Conservation (phyloP, 1,140 invertebrate species). For the Scaptomyza graminum region DNA sequence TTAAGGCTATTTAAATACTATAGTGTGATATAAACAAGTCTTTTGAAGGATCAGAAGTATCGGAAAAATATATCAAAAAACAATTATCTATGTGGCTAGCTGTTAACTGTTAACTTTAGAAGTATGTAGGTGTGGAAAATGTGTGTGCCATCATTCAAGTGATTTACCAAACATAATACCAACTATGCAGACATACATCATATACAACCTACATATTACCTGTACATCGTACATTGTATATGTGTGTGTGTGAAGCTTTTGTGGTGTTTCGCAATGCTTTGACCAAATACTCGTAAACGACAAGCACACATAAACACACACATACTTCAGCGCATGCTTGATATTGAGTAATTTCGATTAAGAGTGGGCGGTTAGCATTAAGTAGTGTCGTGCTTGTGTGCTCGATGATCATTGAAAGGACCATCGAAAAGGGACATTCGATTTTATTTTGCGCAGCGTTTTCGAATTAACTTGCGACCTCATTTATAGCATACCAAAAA, state of each 20-base stretch:
- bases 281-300: not conserved
- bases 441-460: slow-evolving; percentile 41
- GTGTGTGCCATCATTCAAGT: not conserved
- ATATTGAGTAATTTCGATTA: slow-evolving; percentile 40
- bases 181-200: not conserved
- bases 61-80: too few species aligned
- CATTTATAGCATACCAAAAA: slow-evolving; percentile 55
- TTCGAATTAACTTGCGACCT: slow-evolving; percentile 54
- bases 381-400: not conserved
- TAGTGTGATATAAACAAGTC: too few species aligned
- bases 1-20: too few species aligned
- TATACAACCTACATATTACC: not conserved
- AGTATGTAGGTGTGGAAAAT: too few species aligned
- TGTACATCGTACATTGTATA: slow-evolving; percentile 5
- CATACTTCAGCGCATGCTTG: not conserved
- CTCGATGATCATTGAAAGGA: slow-evolving; percentile 34
- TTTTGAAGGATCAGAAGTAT: too few species aligned
- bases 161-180: not conserved
- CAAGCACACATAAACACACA: slow-evolving; percentile 9
- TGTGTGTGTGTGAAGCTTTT: not conserved
- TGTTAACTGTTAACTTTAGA: too few species aligned
- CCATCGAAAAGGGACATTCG: slow-evolving; percentile 33
- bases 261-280: slow-evolving; percentile 6
- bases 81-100: too few species aligned
- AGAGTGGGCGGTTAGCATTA: not conserved